A percentile compares a stretch with the other conserved stretches of the same genome.
These are phyloP conservation scores for Andrena haemorrhoa DNA, from an alignment of 2,888 invertebrate species.

Conservation along the genomic window DNA sequence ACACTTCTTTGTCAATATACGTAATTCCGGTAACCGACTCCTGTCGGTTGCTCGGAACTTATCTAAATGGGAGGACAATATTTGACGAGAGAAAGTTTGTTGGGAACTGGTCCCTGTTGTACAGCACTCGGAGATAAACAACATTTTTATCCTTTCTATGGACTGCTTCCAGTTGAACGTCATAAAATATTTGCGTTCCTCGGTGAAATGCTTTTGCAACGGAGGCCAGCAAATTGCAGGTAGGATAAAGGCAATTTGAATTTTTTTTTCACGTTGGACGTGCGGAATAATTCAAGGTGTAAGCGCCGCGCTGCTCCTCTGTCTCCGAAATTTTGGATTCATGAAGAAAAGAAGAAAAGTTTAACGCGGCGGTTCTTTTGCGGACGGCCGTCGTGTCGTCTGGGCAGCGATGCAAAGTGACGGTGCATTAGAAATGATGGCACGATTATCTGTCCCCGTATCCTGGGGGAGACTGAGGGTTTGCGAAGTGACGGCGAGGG, in stretches of 20 bases:
- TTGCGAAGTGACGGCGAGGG: slow-evolving; percentile 67
- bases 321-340: not conserved
- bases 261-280: not conserved
- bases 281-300: not conserved
- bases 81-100: slow-evolving; percentile 16
- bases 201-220: not conserved
- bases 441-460: slow-evolving; percentile 70
- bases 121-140: not conserved
- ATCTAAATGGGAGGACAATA: slow-evolving; percentile 39
- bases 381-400: slow-evolving; percentile 8
- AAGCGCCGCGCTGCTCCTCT: not conserved
- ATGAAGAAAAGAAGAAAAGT: not conserved
- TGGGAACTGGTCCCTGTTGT: not conserved
- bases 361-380: slow-evolving; percentile 10
- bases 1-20: slow-evolving; percentile 40
- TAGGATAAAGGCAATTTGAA: not conserved
- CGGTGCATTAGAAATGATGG: slow-evolving; percentile 73
- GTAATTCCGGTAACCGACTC: slow-evolving; percentile 15
- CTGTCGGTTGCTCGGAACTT: slow-evolving; percentile 9
- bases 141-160: not conserved
- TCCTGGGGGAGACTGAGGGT: slow-evolving; percentile 67
- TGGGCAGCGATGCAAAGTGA: slow-evolving; percentile 33
- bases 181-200: not conserved
- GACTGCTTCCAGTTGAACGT: not conserved
- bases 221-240: not conserved